Evolutionary conservation across 2,113 vertebrate genomes (phyloP).

Genomic region (Cyanoderma ruficeps): DNA sequence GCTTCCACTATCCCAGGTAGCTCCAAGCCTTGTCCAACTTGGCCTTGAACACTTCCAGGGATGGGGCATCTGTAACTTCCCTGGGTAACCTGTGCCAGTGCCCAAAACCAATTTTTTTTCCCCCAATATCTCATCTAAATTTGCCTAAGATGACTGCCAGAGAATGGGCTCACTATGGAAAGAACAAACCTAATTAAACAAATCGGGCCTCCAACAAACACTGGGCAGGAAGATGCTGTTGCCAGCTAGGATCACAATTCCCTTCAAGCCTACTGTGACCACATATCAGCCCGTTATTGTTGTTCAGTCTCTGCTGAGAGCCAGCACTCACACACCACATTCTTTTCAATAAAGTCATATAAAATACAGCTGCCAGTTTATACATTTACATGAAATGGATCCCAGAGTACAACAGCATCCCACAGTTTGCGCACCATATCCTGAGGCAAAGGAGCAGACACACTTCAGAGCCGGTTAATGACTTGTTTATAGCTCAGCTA

Average conservation of each 20-base stretch:
- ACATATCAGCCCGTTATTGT: accelerated
- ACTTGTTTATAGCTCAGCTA: neutral
- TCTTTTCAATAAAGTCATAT: neutral
- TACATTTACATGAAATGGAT: neutral
- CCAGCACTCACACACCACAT: neutral
- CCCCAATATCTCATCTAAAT: neutral
- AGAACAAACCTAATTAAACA: neutral
- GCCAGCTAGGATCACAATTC: neutral
- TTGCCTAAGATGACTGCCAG: neutral
- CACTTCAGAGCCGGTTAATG: neutral
- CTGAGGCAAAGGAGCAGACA: neutral
- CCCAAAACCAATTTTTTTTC: neutral
- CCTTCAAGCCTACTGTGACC: neutral
- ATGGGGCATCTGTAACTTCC: neutral
- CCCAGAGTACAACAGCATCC: neutral
- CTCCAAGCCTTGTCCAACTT: neutral
- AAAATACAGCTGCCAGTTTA: neutral
- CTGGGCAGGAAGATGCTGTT: neutral
- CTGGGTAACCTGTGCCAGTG: neutral
- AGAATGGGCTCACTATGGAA: neutral
- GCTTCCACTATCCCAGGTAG: neutral
- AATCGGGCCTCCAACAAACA: neutral
- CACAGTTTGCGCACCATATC: neutral
- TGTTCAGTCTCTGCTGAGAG: neutral
- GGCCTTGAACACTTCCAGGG: neutral